A percentile compares a stretch with the other conserved stretches of the same genome.
phyloP scores from a whole-genome alignment of 2,888 invertebrate species.

The Zhuqinia jingwanae region DNA sequence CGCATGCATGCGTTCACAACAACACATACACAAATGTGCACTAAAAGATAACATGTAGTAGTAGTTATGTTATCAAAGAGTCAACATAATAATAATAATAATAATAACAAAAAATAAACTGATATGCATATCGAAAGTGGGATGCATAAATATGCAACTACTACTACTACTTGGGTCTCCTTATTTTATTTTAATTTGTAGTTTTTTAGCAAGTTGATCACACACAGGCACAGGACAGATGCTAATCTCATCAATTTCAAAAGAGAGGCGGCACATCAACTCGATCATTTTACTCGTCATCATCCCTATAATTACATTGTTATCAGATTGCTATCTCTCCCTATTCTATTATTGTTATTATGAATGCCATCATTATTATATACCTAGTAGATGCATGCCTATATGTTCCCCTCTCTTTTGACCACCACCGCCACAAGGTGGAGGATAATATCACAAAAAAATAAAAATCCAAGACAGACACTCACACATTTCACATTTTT shows the following conservation, averaged over 20 bases:
- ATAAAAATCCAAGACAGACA: too few species aligned
- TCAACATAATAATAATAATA: constrained; percentile 9
- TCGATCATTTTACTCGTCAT: constrained; percentile 16
- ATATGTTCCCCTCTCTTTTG: too few species aligned
- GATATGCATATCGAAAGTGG: neutral
- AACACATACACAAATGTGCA: neutral
- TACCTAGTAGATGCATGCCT: too few species aligned
- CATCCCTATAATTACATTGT: constrained; percentile 49
- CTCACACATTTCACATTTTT: too few species aligned
- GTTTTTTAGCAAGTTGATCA: constrained; percentile 64
- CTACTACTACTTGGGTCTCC: too few species aligned
- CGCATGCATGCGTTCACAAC: constrained; percentile 20
- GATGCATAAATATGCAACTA: neutral
- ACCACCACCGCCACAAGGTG: too few species aligned
- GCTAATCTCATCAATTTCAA: constrained; percentile 46
- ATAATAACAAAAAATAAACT: neutral
- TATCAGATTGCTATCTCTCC: constrained; percentile 45
- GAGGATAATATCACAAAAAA: too few species aligned
- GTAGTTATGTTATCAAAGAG: neutral
- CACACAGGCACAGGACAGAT: too few species aligned
- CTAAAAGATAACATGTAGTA: neutral
- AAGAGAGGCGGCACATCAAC: constrained; percentile 48
- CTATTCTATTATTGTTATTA: too few species aligned
- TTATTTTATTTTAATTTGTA: constrained; percentile 38
- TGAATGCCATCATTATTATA: too few species aligned